Evolutionary conservation across 2,888 invertebrate genomes (phyloP).

Genomic region (Morpho achilles): DNA sequence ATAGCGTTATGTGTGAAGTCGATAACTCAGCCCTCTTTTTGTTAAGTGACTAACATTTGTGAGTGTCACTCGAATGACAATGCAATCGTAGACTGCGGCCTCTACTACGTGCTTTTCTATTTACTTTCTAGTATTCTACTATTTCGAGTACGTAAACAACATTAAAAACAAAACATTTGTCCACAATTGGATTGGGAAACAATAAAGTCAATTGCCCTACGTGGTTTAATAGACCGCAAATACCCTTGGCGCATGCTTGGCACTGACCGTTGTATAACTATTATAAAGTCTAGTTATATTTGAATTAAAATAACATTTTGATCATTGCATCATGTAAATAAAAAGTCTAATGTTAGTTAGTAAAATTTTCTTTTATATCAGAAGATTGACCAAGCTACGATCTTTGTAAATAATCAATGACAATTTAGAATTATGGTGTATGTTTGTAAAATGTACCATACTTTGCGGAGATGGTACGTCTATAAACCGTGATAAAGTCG

Average conservation of each 20-base stretch:
- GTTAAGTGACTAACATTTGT: conserved; percentile 64
- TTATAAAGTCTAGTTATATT: neutral
- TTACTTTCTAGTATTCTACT: conserved; percentile 22
- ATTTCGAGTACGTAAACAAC: conserved; percentile 14
- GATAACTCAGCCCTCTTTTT: conserved; percentile 39
- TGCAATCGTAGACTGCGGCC: conserved; percentile 42
- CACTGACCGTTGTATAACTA: conserved; percentile 18
- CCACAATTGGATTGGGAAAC: conserved; percentile 17
- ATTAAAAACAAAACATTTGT: conserved; percentile 16
- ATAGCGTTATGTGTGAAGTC: conserved; percentile 31
- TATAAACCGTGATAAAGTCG: no score
- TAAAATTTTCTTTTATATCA: no score
- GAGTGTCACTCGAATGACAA: conserved; percentile 63
- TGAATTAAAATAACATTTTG: neutral
- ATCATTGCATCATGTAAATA: no score
- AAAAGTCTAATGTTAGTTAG: no score
- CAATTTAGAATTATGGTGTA: no score
- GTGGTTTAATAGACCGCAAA: conserved; percentile 29
- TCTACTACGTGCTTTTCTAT: conserved; percentile 22
- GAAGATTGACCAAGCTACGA: no score
- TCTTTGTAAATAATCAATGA: no score
- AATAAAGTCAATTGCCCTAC: conserved; percentile 21
- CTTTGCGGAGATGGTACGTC: no score
- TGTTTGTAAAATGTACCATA: no score
- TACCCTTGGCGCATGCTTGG: conserved; percentile 26